Conservation (phyloP, 2,888 invertebrate species). For the Pocota personata region DNA sequence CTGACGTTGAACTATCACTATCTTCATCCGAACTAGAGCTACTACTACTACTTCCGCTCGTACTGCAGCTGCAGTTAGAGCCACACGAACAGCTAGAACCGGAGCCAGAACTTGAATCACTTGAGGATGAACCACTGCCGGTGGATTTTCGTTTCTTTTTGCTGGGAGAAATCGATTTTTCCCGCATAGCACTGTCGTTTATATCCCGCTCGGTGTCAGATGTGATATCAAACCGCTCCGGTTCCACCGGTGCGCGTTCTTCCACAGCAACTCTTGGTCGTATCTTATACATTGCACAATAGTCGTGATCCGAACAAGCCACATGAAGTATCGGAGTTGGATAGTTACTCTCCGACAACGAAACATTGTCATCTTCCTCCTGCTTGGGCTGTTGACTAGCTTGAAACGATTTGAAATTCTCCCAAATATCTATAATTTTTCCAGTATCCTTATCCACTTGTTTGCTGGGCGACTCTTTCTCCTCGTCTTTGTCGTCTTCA, state of each 20-base stretch:
- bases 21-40: slow-evolving; percentile 86
- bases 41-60: slow-evolving; percentile 87
- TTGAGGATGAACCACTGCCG: slow-evolving; percentile 86
- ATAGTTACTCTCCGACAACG: slow-evolving; percentile 64
- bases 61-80: slow-evolving; percentile 92
- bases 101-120: slow-evolving; percentile 90
- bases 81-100: slow-evolving; percentile 92
- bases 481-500: slow-evolving; percentile 79
- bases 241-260: slow-evolving; percentile 76
- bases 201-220: slow-evolving; percentile 76
- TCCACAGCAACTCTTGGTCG: slow-evolving; percentile 23
- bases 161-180: slow-evolving; percentile 78
- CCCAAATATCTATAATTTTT: slow-evolving; percentile 79
- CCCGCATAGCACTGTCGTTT: slow-evolving; percentile 73
- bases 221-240: slow-evolving; percentile 76
- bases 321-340: slow-evolving; percentile 84
- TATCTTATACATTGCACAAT: slow-evolving; percentile 84
- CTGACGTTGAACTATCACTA: slow-evolving; percentile 82
- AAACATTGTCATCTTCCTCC: slow-evolving; percentile 62
- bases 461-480: slow-evolving; percentile 74
- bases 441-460: slow-evolving; percentile 54
- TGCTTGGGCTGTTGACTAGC: slow-evolving; percentile 65
- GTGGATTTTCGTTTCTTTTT: slow-evolving; percentile 78
- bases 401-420: slow-evolving; percentile 79
- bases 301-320: slow-evolving; percentile 89